phyloP scores from a whole-genome alignment of 2,113 vertebrate species.

The Echinops telfairi region DNA sequence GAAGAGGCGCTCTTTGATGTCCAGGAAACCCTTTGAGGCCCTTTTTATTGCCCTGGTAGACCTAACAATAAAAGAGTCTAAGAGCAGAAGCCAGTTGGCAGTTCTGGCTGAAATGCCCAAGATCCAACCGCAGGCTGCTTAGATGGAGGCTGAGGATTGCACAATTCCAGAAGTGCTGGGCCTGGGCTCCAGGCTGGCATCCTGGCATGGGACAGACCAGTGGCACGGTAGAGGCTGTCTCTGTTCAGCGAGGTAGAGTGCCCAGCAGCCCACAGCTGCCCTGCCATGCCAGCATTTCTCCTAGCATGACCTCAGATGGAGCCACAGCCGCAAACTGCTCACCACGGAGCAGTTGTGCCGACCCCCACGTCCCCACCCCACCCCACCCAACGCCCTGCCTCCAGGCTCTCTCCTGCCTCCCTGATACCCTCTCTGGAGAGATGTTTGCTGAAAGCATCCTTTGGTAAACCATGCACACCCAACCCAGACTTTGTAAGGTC shows the following conservation, averaged over 20 bases:
- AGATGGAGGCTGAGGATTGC: not conserved
- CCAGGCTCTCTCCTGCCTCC: not conserved
- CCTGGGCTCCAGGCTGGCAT: not conserved
- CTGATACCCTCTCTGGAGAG: not conserved
- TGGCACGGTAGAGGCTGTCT: not conserved
- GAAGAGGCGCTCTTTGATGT: slow-evolving; percentile 63
- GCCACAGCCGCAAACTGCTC: not conserved
- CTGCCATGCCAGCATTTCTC: too few species aligned
- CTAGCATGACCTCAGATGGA: too few species aligned
- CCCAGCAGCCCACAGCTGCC: too few species aligned
- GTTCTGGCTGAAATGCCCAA: slow-evolving; percentile 48
- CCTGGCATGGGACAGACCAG: not conserved
- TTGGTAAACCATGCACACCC: not conserved
- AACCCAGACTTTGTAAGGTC: not conserved
- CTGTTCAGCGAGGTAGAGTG: too few species aligned
- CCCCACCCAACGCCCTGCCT: too few species aligned
- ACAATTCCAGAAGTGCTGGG: not conserved
- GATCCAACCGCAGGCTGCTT: slow-evolving; percentile 10
- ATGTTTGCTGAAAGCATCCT: not conserved
- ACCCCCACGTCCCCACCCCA: too few species aligned
- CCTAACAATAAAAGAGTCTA: slow-evolving; percentile 4
- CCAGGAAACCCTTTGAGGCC: slow-evolving; percentile 64
- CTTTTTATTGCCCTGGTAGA: slow-evolving; percentile 63
- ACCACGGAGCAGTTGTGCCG: not conserved
- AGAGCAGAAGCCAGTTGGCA: slow-evolving; percentile 1